Base-by-base conservation (phyloP, 2,113 vertebrate genomes). In the Acanthochromis polyacanthus region DNA sequence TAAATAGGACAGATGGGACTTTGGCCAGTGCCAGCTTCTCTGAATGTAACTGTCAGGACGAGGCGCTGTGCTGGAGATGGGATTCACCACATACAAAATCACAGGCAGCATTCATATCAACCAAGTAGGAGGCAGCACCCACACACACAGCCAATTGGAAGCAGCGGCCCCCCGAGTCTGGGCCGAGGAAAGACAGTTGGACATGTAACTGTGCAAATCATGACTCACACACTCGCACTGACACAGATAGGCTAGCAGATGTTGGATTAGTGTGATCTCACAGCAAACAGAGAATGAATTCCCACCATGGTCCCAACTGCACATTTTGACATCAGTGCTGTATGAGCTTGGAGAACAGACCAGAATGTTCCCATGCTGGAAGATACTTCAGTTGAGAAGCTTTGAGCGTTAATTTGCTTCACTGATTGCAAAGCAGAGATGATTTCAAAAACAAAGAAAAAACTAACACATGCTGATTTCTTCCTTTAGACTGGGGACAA, bases 251-350 rank as follows among this genome's bases (percentile, higher is more conserved):
- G 40, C 11, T 15, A 48, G 59, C 62, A 72, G 76, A 61, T 2
- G 0, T 45, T 55, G 57, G 63, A 87, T 78, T 52, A 74, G 59
- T 81, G 63, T 78, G 81, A 70, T 77, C 45, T 61, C 68, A 61
- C 57, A 68, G 84, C 68, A 74, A 83, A 68, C 40, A 62, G 20
- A 63, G 20, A 57, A 66, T 25, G 40, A 66, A 40, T 77, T 77
- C 69, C 58, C 53, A 64, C 52, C 22, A 52, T 40, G 32, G 19
- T 60, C 59, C 43, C 16, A 7, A 40, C 14, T 28, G 45, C 43
- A 40, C 56, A 71, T 78, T 61, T 67, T 32, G 66, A 71, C 51
- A 48, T 65, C 69, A 16, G 38, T 5, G 22, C 17, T 36, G 25
- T 22, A 19, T 22, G 43, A 23, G n/a, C 22, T 9, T 5, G 45